A percentile compares a stretch with the other conserved stretches of the same genome.
Conservation (phyloP, 2,888 invertebrate species). For the Platerodrilus igneus region DNA sequence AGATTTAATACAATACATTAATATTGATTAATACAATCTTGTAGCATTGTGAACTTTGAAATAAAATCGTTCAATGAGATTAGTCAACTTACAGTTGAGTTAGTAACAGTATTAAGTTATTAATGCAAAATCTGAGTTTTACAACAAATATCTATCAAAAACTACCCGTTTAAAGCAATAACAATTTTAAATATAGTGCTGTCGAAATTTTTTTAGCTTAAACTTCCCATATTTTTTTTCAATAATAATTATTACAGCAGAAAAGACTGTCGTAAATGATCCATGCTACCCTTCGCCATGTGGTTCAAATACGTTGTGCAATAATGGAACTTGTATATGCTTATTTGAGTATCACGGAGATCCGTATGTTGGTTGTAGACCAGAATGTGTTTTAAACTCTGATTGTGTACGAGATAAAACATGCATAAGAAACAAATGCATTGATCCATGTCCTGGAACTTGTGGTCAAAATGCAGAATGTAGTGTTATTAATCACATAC, state of each 20-base stretch:
- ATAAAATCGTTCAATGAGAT: too few species aligned
- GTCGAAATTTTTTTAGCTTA: too few species aligned
- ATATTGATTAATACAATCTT: too few species aligned
- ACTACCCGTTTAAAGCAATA: too few species aligned
- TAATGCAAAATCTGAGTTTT: too few species aligned
- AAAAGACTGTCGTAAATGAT: slow-evolving; percentile 40
- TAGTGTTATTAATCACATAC: slow-evolving; percentile 69
- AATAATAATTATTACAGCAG: slow-evolving; percentile 25
- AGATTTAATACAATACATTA: too few species aligned
- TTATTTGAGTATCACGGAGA: slow-evolving; percentile 65
- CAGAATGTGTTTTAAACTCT: slow-evolving; percentile 69
- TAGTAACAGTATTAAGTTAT: too few species aligned
- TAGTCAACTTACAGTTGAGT: too few species aligned
- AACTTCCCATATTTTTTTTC: too few species aligned
- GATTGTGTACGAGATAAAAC: slow-evolving; percentile 67
- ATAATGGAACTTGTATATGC: slow-evolving; percentile 66
- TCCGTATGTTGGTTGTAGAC: slow-evolving; percentile 64
- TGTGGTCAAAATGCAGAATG: slow-evolving; percentile 74
- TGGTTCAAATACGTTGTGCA: slow-evolving; percentile 59
- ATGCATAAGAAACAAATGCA: slow-evolving; percentile 65
- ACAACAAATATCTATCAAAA: too few species aligned
- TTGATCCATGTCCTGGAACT: slow-evolving; percentile 70
- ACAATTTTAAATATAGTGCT: too few species aligned
- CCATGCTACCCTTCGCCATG: slow-evolving; percentile 65
- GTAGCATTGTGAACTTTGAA: too few species aligned